These are phyloP conservation scores for Drosophila demipolita DNA, from an alignment of 2,888 invertebrate genomes.

Conservation along the genomic window DNA sequence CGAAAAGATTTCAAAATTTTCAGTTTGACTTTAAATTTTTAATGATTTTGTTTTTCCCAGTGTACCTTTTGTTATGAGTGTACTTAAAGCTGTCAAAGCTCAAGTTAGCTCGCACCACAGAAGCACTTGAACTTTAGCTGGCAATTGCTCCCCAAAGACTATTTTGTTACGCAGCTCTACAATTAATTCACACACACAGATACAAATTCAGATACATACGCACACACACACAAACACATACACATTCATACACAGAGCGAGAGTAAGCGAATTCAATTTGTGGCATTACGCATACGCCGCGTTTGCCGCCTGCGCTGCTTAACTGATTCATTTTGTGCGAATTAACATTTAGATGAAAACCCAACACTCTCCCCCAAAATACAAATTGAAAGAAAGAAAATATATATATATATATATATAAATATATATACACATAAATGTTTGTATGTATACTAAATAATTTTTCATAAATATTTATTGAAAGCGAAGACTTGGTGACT, in stretches of 20 bases:
- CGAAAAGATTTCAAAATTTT: neutral
- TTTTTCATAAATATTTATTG: conserved; percentile 79
- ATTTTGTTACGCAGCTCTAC: conserved; percentile 63
- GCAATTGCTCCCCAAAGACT: conserved; percentile 71
- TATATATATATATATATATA: conserved; percentile 2
- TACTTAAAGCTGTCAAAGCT: conserved; percentile 2
- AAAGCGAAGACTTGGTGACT: conserved; percentile 39
- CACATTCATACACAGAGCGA: conserved; percentile 1
- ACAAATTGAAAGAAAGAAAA: conserved; percentile 23
- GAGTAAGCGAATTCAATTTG: conserved; percentile 40
- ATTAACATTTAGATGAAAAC: conserved; percentile 78
- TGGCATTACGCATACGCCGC: conserved; percentile 61
- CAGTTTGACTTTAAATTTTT: neutral
- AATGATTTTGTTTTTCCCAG: neutral
- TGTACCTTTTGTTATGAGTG: neutral
- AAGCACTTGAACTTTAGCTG: conserved; percentile 52
- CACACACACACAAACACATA: conserved; percentile 6
- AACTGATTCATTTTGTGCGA: conserved; percentile 73
- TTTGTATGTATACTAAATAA: conserved; percentile 40
- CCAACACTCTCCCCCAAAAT: conserved; percentile 44
- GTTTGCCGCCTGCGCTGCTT: conserved; percentile 37
- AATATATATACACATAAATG: neutral
- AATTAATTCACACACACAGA: conserved; percentile 47
- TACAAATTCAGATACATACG: neutral
- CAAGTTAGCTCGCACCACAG: conserved; percentile 4